These are phyloP conservation scores for Euphonia xanthogaster DNA, from an alignment of 2,797 vertebrate genomes.

Conservation along the genomic window DNA sequence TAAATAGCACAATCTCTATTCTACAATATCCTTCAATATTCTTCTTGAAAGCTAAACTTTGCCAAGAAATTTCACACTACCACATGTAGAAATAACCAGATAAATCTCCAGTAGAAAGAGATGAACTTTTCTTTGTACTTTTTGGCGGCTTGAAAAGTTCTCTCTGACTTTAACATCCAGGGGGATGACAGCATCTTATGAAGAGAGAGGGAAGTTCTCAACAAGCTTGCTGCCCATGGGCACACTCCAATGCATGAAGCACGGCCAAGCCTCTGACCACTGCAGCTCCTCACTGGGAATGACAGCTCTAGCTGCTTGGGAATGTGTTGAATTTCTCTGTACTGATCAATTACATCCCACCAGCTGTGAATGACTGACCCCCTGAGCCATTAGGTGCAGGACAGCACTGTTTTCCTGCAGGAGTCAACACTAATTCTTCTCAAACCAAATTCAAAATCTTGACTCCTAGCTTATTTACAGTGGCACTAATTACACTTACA, in stretches of 20 bases:
- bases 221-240: not conserved
- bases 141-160: not conserved
- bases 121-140: not conserved
- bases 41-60: not conserved
- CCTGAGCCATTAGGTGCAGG: not conserved
- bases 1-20: not conserved
- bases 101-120: not conserved
- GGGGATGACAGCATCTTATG: not conserved
- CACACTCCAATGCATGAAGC: not conserved
- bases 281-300: not conserved
- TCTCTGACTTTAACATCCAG: not conserved
- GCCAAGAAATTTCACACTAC: not conserved
- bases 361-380: not conserved
- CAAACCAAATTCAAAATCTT: not conserved
- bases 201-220: not conserved
- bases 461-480: not conserved
- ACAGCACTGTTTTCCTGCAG: not conserved
- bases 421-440: not conserved
- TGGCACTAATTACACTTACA: too few relatives aligned
- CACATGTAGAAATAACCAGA: not conserved
- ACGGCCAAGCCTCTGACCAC: not conserved
- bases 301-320: not conserved
- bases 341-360: not conserved
- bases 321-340: not conserved
- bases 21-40: not conserved